Evolutionary conservation across 2,113 vertebrate species (phyloP).

Genomic region (Cynoglossus semilaevis): DNA sequence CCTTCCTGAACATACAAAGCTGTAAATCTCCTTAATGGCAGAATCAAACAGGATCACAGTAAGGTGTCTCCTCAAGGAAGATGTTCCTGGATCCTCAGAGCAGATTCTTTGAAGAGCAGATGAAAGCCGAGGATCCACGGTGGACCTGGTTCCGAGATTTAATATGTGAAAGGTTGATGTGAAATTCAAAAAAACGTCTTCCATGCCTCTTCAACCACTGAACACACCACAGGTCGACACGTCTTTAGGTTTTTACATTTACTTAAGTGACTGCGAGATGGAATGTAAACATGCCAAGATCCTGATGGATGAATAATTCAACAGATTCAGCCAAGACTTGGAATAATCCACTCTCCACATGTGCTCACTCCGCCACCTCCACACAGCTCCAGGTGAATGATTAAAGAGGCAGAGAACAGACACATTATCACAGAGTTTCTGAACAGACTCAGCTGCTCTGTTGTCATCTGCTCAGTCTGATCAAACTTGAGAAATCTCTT

Average conservation of each 20-base stretch:
- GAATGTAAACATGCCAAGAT: conserved; percentile 16
- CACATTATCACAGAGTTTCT: background rate
- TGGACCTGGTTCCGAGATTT: background rate
- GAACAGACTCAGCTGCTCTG: too few species aligned
- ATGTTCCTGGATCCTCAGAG: conserved; percentile 4
- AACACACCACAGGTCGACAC: too few species aligned
- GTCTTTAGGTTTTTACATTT: background rate
- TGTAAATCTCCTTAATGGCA: conserved; percentile 6
- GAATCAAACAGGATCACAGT: conserved; percentile 1
- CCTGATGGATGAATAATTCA: conserved; percentile 55
- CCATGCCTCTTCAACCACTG: background rate
- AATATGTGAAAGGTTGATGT: background rate
- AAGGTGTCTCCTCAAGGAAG: background rate
- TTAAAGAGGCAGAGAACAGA: conserved; percentile 22
- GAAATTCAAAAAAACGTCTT: too few species aligned
- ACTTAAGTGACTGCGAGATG: conserved; percentile 32
- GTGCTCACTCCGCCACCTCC: conserved; percentile 19
- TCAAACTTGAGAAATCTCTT: background rate
- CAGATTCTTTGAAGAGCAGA: conserved; percentile 1
- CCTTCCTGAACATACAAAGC: conserved; percentile 14
- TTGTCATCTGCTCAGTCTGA: too few species aligned
- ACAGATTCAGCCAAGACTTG: conserved; percentile 25
- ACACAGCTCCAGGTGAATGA: conserved; percentile 17
- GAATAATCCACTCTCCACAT: conserved; percentile 42
- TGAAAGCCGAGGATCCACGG: background rate